A percentile compares a stretch with the other conserved stretches of the same genome.
These are phyloP conservation scores for Archips crataeganus DNA, from an alignment of 2,888 invertebrate genomes.

Conservation along the genomic window DNA sequence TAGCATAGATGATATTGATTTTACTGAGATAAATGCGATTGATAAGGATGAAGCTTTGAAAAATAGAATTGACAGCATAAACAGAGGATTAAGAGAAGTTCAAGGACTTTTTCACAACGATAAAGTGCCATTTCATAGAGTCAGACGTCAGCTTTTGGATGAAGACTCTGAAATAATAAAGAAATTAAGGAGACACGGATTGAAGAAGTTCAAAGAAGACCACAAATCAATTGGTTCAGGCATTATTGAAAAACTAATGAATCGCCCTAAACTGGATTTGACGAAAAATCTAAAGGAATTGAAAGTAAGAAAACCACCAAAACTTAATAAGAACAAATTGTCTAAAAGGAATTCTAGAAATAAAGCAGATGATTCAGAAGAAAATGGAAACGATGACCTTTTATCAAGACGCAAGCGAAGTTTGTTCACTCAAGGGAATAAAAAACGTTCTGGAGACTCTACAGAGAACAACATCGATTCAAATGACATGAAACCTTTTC, in stretches of 20 bases:
- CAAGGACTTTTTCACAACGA: constrained; percentile 50
- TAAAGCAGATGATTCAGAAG: constrained; percentile 46
- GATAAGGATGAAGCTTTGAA: constrained; percentile 52
- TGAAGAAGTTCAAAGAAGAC: constrained; percentile 44
- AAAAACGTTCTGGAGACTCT: constrained; percentile 25
- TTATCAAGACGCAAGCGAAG: constrained; percentile 44
- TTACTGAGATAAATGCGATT: constrained; percentile 38
- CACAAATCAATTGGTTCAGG: constrained; percentile 44
- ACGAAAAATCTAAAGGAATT: constrained; percentile 52
- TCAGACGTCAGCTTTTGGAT: constrained; percentile 56
- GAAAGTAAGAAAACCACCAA: constrained; percentile 38
- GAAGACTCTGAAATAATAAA: constrained; percentile 42
- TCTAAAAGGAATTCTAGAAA: constrained; percentile 44
- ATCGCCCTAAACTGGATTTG: constrained; percentile 48
- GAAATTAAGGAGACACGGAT: constrained; percentile 49
- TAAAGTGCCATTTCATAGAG: constrained; percentile 43
- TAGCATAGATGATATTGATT: constrained; percentile 4
- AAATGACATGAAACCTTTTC: constrained; percentile 53
- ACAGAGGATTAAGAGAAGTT: constrained; percentile 60
- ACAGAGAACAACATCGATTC: constrained; percentile 63
- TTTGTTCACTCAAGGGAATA: constrained; percentile 44
- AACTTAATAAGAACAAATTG: constrained; percentile 39
- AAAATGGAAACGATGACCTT: constrained; percentile 45
- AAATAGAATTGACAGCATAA: constrained; percentile 57
- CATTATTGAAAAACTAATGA: constrained; percentile 27